Evolutionary conservation across 2,888 invertebrate species (phyloP).

Genomic region (Drosophila mimetica): DNA sequence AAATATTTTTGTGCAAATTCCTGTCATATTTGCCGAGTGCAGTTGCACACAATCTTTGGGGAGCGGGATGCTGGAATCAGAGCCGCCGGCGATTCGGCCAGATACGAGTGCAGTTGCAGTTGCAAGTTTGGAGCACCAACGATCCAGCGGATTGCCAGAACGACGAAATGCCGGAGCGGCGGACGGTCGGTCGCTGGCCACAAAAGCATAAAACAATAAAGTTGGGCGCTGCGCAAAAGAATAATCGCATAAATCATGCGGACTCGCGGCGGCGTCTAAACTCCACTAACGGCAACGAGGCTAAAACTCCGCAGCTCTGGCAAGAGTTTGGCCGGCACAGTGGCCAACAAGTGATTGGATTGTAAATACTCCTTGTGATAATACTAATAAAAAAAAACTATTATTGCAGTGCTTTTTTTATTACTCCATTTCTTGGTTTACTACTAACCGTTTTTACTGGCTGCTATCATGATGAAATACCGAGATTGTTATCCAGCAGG

Average conservation of each 20-base stretch:
- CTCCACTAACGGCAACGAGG: conserved; percentile 66
- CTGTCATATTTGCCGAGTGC: conserved; percentile 8
- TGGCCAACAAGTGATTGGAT: conserved; percentile 22
- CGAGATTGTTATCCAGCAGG: too few relatives aligned
- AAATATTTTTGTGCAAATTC: background rate
- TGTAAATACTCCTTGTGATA: conserved; percentile 10
- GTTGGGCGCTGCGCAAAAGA: conserved; percentile 77
- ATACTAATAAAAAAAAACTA: background rate
- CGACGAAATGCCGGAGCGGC: conserved; percentile 11
- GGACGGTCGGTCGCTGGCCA: conserved; percentile 47
- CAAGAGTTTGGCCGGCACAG: conserved; percentile 26
- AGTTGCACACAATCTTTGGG: conserved; percentile 7
- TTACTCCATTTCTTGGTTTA: background rate
- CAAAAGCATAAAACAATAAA: conserved; percentile 79
- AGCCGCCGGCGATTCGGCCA: conserved; percentile 60
- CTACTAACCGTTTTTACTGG: background rate
- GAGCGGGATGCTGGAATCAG: conserved; percentile 49
- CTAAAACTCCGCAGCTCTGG: conserved; percentile 21
- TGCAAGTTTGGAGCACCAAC: conserved; percentile 25
- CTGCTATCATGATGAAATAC: conserved; percentile 1
- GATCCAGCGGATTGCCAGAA: conserved; percentile 33
- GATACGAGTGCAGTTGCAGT: conserved; percentile 60
- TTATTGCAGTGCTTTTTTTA: background rate
- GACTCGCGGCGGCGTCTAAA: conserved; percentile 76
- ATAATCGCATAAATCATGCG: conserved; percentile 80